Evolutionary conservation across 2,888 invertebrate genomes (phyloP).

Genomic region (Desoria tigrina): DNA sequence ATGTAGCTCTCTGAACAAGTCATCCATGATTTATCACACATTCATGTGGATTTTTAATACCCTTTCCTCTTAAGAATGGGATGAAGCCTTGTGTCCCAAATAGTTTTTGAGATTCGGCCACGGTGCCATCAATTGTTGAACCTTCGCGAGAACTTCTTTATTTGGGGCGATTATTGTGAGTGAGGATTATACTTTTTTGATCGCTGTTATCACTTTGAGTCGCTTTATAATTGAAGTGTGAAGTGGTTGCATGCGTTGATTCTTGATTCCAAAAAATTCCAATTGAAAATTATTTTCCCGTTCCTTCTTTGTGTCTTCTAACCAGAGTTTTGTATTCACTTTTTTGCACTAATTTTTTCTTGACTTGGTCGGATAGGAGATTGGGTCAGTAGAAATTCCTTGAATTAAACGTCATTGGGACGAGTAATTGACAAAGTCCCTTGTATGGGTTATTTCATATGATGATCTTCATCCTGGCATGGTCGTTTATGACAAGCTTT

Average conservation of each 20-base stretch:
- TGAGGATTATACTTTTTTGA: not conserved
- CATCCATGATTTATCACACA: not conserved
- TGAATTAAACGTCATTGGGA: too few species aligned
- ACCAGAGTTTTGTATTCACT: too few species aligned
- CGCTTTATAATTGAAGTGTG: not conserved
- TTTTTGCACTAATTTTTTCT: too few species aligned
- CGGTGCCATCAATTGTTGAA: slow-evolving; percentile 4
- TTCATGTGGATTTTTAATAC: slow-evolving; percentile 1
- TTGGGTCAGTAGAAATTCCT: too few species aligned
- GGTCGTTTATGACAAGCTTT: not conserved
- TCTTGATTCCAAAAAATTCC: too few species aligned
- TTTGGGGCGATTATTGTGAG: slow-evolving; percentile 2
- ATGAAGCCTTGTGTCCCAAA: slow-evolving; percentile 8
- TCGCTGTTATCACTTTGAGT: not conserved
- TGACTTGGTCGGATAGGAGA: too few species aligned
- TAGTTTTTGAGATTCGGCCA: not conserved
- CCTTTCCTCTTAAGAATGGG: too few species aligned
- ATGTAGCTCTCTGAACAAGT: not conserved
- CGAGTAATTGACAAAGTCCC: too few species aligned
- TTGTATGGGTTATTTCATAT: too few species aligned
- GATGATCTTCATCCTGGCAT: not conserved
- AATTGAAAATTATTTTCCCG: too few species aligned
- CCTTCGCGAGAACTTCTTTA: not conserved
- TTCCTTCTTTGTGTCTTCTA: too few species aligned
- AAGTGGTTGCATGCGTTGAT: not conserved